A percentile compares a stretch with the other conserved stretches of the same genome.
Conservation (phyloP, 2,888 invertebrate species). For the Tenthredo distinguenda region DNA sequence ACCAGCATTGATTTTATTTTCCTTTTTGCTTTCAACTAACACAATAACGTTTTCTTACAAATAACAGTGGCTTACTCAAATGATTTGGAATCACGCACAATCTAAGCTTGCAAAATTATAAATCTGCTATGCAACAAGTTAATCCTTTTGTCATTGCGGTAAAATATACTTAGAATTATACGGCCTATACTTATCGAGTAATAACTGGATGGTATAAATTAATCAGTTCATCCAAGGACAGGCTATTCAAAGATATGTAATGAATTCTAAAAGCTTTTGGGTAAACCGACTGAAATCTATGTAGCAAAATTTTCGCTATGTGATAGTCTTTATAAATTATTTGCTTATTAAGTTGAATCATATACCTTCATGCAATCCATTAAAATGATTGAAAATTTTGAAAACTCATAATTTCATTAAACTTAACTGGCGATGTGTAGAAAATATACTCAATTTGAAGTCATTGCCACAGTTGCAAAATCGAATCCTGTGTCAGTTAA, state of each 20-base stretch:
- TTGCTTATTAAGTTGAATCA: slow-evolving; percentile 22
- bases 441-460: not conserved
- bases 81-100: slow-evolving; percentile 3
- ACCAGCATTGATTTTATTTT: slow-evolving; percentile 33
- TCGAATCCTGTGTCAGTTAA: not conserved
- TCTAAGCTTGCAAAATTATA: slow-evolving; percentile 19
- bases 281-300: slow-evolving; percentile 37
- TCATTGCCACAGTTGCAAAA: not conserved
- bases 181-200: not conserved
- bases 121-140: slow-evolving; percentile 29
- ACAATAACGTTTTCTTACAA: slow-evolving; percentile 31
- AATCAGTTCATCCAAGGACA: not conserved
- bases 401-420: not conserved
- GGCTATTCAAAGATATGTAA: slow-evolving; percentile 14
- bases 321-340: slow-evolving; percentile 47
- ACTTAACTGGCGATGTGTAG: slow-evolving; percentile 6
- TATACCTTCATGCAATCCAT: not conserved
- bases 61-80: slow-evolving; percentile 45
- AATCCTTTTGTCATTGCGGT: slow-evolving; percentile 4
- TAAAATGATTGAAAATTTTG: not conserved
- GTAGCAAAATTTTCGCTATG: slow-evolving; percentile 25
- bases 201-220: not conserved
- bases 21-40: slow-evolving; percentile 48
- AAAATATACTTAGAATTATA: not conserved
- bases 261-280: slow-evolving; percentile 40